Percentiles rank a stretch among this genome's conserved stretches.
phyloP scores from a whole-genome alignment of 2,113 vertebrate species.

The Ginglymostoma cirratum region DNA sequence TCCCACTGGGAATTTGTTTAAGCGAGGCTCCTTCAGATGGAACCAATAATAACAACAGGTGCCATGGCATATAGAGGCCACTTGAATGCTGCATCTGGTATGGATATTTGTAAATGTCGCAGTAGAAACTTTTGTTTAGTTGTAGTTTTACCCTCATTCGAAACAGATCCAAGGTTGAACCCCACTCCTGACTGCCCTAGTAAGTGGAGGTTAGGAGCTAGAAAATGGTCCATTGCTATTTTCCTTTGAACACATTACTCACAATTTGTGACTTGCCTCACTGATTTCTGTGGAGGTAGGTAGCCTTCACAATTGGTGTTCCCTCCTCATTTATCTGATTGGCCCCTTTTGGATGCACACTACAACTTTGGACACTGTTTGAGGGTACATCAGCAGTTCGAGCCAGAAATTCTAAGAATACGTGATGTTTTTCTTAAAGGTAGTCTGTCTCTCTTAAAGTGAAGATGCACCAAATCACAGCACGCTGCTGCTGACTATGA shows the following conservation, averaged over 20 bases:
- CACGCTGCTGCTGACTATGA: too few relatives aligned
- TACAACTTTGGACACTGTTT: too few relatives aligned
- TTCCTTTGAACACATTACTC: neutral
- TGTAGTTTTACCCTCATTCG: neutral
- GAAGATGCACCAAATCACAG: too few relatives aligned
- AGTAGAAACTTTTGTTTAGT: neutral
- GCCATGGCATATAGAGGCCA: neutral
- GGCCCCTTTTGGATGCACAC: too few relatives aligned
- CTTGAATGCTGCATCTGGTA: neutral
- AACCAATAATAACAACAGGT: constrained; percentile 5
- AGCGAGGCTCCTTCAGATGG: neutral
- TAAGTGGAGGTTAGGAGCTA: neutral
- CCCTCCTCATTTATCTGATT: too few relatives aligned
- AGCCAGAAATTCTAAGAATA: too few relatives aligned
- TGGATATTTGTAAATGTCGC: neutral
- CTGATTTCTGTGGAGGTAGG: too few relatives aligned
- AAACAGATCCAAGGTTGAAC: neutral
- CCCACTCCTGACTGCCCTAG: neutral
- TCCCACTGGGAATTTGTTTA: constrained; percentile 32
- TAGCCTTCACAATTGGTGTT: too few relatives aligned
- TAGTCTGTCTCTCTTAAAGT: too few relatives aligned
- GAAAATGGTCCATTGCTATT: neutral
- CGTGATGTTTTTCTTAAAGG: too few relatives aligned
- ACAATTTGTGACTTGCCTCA: neutral
- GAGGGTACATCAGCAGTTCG: too few relatives aligned